These are phyloP conservation scores for Bombycilla garrulus DNA, from an alignment of 2,113 vertebrate genomes.

Conservation along the genomic window DNA sequence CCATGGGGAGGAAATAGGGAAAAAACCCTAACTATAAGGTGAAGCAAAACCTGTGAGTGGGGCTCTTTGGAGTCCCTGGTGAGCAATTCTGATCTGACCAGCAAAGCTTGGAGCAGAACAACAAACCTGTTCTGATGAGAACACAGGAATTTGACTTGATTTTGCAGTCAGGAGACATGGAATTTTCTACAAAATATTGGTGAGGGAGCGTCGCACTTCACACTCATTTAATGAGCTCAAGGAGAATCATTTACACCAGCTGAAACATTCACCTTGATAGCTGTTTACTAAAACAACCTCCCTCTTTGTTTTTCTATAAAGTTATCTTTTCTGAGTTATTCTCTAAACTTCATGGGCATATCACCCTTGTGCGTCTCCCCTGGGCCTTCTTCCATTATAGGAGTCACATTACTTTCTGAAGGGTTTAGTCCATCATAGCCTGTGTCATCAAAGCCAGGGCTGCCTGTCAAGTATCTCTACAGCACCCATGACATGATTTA, in stretches of 20 bases:
- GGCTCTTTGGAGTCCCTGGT: background rate
- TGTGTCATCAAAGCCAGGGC: background rate
- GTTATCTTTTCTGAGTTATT: background rate
- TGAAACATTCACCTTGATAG: background rate
- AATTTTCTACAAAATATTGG: background rate
- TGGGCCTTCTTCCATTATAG: background rate
- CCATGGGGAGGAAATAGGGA: accelerated
- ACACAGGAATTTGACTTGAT: background rate
- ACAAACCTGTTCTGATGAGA: background rate
- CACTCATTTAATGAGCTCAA: background rate
- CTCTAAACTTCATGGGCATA: background rate
- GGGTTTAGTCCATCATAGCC: background rate
- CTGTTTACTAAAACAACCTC: background rate
- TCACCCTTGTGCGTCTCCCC: background rate
- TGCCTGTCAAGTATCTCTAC: background rate
- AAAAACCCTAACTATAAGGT: accelerated
- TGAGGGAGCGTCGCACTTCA: background rate
- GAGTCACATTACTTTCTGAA: accelerated
- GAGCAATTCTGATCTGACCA: background rate
- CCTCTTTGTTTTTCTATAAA: background rate
- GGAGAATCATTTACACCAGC: background rate
- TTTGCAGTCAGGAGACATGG: background rate
- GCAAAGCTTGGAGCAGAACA: background rate
- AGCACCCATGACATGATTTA: background rate
- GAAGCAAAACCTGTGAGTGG: background rate